A percentile compares a stretch with the other conserved stretches of the same genome.
Conservation (phyloP, 2,113 vertebrate genomes). For the Plecturocebus donacophilus region DNA sequence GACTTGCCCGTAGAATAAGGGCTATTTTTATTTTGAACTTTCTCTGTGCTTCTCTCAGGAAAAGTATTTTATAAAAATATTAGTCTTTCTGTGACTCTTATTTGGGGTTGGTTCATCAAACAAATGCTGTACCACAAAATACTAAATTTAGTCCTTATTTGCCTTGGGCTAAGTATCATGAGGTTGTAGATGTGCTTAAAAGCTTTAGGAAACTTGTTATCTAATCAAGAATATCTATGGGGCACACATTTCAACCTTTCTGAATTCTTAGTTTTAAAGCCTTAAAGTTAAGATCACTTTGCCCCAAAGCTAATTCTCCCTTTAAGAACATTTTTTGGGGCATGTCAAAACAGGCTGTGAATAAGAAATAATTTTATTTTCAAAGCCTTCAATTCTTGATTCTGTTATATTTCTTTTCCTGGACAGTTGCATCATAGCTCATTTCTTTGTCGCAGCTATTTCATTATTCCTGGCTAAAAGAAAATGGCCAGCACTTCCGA, state of each 20-base stretch:
- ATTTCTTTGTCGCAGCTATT: conserved; percentile 2
- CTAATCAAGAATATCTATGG: neutral
- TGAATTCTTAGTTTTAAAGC: neutral
- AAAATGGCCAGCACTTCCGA: neutral
- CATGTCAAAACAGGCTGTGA: neutral
- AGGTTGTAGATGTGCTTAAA: neutral
- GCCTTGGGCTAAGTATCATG: neutral
- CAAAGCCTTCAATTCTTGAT: neutral
- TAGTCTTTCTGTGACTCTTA: neutral
- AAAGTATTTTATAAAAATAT: neutral
- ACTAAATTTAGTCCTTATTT: neutral
- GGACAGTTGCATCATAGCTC: neutral
- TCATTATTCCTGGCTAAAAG: neutral
- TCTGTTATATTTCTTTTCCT: neutral
- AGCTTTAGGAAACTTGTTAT: neutral
- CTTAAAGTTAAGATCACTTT: neutral
- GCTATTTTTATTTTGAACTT: neutral
- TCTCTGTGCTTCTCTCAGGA: neutral
- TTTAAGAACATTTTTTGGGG: neutral
- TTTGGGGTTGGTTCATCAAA: neutral
- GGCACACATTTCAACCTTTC: neutral
- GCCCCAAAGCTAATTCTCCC: neutral
- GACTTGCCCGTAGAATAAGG: neutral
- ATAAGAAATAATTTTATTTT: conserved; percentile 2
- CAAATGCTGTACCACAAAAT: neutral